These are phyloP conservation scores for Callipepla squamata DNA, from an alignment of 2,113 vertebrate species.

Conservation along the genomic window DNA sequence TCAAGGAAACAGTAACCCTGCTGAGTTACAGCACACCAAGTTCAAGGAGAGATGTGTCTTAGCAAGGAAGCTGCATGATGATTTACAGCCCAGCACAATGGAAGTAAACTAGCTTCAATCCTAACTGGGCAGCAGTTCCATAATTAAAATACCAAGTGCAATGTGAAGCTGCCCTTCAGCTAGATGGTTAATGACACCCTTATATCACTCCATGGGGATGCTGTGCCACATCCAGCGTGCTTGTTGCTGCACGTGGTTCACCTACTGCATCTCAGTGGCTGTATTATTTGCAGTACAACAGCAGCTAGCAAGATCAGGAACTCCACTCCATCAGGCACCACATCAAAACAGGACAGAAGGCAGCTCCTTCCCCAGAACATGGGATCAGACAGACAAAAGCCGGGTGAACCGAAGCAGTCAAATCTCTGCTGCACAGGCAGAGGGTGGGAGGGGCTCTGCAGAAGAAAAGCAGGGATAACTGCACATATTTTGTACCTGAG, in stretches of 20 bases:
- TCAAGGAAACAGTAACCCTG: neutral
- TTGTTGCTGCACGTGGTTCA: neutral
- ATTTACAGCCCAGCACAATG: constrained; percentile 17
- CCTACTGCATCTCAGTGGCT: neutral
- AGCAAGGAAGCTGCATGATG: neutral
- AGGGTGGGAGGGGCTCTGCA: constrained; percentile 14
- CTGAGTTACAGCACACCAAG: neutral
- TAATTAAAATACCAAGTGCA: constrained; percentile 3
- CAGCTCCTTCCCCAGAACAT: neutral
- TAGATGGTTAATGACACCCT: neutral
- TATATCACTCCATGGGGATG: neutral
- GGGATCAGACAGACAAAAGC: neutral
- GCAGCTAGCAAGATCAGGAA: neutral
- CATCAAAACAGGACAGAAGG: neutral
- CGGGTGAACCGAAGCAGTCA: neutral
- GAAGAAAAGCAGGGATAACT: neutral
- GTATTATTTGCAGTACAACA: neutral
- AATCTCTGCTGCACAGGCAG: constrained; percentile 19
- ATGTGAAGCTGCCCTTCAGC: neutral
- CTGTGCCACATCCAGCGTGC: neutral
- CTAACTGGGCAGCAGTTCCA: neutral
- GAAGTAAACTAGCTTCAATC: neutral
- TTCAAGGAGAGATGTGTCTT: neutral
- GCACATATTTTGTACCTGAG: constrained; percentile 14
- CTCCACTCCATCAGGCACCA: neutral